Conservation (phyloP, 1,140 invertebrate genomes). For the Drosophila setifemur region DNA sequence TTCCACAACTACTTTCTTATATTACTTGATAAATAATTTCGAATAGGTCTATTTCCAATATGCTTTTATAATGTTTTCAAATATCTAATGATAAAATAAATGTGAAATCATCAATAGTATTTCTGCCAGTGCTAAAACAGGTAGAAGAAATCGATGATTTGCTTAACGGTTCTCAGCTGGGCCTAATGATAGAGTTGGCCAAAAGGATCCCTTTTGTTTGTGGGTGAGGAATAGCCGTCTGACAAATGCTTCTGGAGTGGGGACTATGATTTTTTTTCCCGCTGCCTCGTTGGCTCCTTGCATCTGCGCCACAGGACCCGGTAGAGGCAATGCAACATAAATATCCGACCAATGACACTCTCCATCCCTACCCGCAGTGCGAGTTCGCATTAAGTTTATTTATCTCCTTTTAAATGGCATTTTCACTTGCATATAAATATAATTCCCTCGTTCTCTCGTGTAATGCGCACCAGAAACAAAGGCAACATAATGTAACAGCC, state of each 20-base stretch:
- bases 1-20: too few species aligned
- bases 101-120: too few species aligned
- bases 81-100: too few species aligned
- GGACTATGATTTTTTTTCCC: neutral
- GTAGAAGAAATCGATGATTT: neutral
- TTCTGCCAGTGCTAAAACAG: neutral
- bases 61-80: too few species aligned
- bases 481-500: slow-evolving; percentile 73
- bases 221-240: slow-evolving; percentile 15
- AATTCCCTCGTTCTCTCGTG: slow-evolving; percentile 64
- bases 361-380: slow-evolving; percentile 27
- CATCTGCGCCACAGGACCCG: slow-evolving; percentile 19
- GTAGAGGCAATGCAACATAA: slow-evolving; percentile 17
- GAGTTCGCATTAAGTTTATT: slow-evolving; percentile 74
- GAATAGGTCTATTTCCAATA: too few species aligned
- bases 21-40: too few species aligned
- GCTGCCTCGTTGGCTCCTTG: neutral
- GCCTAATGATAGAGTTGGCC: slow-evolving; percentile 46
- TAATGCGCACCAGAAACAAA: slow-evolving; percentile 76
- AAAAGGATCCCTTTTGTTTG: neutral
- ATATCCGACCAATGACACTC: slow-evolving; percentile 34
- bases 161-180: slow-evolving; percentile 45
- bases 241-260: neutral
- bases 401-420: slow-evolving; percentile 78
- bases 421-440: slow-evolving; percentile 72